Evolutionary conservation across 1,140 invertebrate species (phyloP), one percentile per base, ranked within the genome.

Genomic region (Dysdera silvatica): DNA sequence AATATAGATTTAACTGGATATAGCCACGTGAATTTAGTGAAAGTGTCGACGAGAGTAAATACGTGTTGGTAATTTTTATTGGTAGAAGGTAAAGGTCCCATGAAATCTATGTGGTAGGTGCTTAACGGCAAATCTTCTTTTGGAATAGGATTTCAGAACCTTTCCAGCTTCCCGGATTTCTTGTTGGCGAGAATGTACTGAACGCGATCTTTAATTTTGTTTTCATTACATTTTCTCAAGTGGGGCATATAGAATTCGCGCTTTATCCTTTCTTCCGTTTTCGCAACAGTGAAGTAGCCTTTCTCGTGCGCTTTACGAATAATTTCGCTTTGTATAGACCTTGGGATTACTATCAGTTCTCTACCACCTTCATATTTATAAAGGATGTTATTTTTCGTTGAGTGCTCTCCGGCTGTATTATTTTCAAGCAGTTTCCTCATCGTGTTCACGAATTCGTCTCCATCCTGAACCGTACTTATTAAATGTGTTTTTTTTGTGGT

Each of bases 101-200:
- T n/a, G 26, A 54, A 54, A 28, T 41, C 37, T n/a, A 55, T 18
- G n/a, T 55, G 53, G 16, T 43, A 55, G n/a, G 24, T 47, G 10
- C 54, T 3, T 1, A 47, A 29, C 0, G 2, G 40, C 18, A 2
- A 35, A 5, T 57, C 16, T 7, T 29, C 28, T 45, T 57, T 57
- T 1, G 41, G n/a, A 8, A 54, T 54, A 0, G 51, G 51, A 16
- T 47, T 24, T 10, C 3, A n/a, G 3, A 51, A 8, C 1, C 47
- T 28, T 29, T 31, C 24, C 10, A n/a, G 3, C 4, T 51, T 24
- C 23, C 23, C 16, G 7, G 16, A 1, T 8, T 52, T 41, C 14
- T 29, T 35, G 5, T 35, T 37, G 8, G 2, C 51, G 1, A 35
- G 29, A 20, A 59, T 40, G n/a, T 33, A 49, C 16, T 49, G 14